A percentile compares a stretch with the other conserved stretches of the same genome.
Evolutionary conservation across 2,888 invertebrate genomes (phyloP).

Genomic region (Agrypnus murinus): DNA sequence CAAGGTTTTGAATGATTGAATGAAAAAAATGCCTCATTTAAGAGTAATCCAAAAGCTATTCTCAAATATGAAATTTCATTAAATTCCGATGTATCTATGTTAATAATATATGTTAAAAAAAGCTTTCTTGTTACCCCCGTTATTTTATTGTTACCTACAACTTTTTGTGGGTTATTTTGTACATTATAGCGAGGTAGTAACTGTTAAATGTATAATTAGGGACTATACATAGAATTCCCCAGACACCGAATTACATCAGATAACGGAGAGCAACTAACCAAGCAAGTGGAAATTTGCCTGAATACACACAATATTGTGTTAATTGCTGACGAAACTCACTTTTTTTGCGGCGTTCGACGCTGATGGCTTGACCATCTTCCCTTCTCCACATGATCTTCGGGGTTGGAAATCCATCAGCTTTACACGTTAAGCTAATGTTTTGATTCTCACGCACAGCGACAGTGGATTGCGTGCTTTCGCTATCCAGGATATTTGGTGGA

Average conservation of each 20-base stretch:
- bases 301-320: constrained; percentile 50
- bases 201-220: constrained; percentile 49
- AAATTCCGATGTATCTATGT: no score
- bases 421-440: constrained; percentile 93
- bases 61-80: no score
- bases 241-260: constrained; percentile 48
- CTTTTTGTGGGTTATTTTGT: constrained; percentile 34
- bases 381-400: constrained; percentile 96
- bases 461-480: constrained; percentile 92
- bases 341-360: constrained; percentile 89
- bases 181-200: constrained; percentile 34
- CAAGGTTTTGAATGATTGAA: no score
- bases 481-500: constrained; percentile 94
- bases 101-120: no score
- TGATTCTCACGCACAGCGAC: constrained; percentile 95
- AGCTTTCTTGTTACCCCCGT: no score
- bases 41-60: no score
- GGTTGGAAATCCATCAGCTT: constrained; percentile 91
- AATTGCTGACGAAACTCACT: constrained; percentile 73
- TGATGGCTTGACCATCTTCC: constrained; percentile 91
- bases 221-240: constrained; percentile 46
- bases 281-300: constrained; percentile 50
- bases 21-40: not conserved
- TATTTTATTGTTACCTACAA: constrained; percentile 2
- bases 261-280: constrained; percentile 46